phyloP scores from a whole-genome alignment of 2,797 vertebrate genomes.

The Euthynnus affinis region DNA sequence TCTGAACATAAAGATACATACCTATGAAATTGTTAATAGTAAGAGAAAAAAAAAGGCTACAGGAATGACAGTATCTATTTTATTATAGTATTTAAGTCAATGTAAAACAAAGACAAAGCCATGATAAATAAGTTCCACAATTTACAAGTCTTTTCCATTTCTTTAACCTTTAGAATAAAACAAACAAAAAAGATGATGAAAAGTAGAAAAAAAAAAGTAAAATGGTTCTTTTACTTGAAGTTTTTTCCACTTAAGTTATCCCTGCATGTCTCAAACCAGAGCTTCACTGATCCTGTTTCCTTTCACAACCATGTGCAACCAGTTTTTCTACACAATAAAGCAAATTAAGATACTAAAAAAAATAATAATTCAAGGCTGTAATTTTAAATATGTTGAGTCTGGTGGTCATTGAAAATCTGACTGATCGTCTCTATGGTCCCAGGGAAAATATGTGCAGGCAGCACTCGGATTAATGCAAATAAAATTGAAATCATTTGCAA shows the following conservation, averaged over 20 bases:
- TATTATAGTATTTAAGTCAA: constrained; percentile 79
- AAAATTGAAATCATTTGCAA: constrained; percentile 24
- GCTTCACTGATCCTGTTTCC: background rate
- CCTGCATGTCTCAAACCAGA: constrained; percentile 22
- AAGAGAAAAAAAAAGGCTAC: background rate
- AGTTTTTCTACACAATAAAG: background rate
- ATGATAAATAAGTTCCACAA: constrained; percentile 77
- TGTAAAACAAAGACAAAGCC: constrained; percentile 69
- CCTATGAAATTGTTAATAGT: background rate
- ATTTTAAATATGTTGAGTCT: background rate
- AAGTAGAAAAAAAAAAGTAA: constrained; percentile 39
- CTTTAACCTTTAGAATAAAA: constrained; percentile 52
- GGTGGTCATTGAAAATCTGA: background rate
- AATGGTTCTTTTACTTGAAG: constrained; percentile 28
- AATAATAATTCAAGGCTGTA: constrained; percentile 14
- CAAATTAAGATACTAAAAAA: background rate
- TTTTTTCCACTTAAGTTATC: constrained; percentile 15
- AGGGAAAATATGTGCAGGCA: constrained; percentile 34
- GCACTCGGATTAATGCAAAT: constrained; percentile 28
- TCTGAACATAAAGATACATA: too few relatives aligned
- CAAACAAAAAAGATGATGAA: constrained; percentile 28
- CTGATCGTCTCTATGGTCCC: constrained; percentile 52
- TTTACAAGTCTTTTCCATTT: constrained; percentile 58
- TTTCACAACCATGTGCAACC: constrained; percentile 13
- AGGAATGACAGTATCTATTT: constrained; percentile 59